These are phyloP conservation scores for Seriola aureovittata DNA, from an alignment of 2,113 vertebrate genomes.

Conservation along the genomic window DNA sequence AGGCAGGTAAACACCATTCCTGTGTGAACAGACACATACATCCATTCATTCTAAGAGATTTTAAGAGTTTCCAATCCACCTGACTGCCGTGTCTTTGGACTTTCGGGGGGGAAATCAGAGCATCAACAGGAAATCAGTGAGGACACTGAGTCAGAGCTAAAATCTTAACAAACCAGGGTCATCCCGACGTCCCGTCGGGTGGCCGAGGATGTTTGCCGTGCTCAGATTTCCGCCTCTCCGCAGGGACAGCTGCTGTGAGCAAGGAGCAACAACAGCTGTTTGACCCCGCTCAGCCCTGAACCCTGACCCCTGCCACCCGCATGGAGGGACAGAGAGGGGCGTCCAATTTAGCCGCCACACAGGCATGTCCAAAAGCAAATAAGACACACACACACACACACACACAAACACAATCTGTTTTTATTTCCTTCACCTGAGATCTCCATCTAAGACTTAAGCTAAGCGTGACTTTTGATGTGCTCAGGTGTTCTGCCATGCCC, in stretches of 20 bases:
- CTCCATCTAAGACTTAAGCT: not conserved
- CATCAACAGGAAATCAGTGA: not conserved
- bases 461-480: not conserved
- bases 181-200: conserved; percentile 1
- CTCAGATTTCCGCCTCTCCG: conserved; percentile 66
- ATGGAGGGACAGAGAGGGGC: conserved; percentile 22
- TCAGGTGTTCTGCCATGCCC: not conserved
- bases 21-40: too few species aligned
- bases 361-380: conserved; percentile 33
- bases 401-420: not conserved
- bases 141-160: not conserved
- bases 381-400: not conserved
- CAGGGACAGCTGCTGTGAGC: conserved; percentile 73
- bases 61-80: not conserved
- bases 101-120: too few species aligned
- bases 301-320: conserved; percentile 67
- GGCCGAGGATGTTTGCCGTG: conserved; percentile 35
- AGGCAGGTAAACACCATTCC: not conserved
- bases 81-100: not conserved
- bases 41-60: not conserved
- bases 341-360: conserved; percentile 65
- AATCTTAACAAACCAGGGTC: too few species aligned
- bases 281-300: conserved; percentile 65
- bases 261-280: conserved; percentile 82
- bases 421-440: conserved; percentile 11